Evolutionary conservation across 1,140 invertebrate species (phyloP).

Genomic region (Liolophura sinensis): DNA sequence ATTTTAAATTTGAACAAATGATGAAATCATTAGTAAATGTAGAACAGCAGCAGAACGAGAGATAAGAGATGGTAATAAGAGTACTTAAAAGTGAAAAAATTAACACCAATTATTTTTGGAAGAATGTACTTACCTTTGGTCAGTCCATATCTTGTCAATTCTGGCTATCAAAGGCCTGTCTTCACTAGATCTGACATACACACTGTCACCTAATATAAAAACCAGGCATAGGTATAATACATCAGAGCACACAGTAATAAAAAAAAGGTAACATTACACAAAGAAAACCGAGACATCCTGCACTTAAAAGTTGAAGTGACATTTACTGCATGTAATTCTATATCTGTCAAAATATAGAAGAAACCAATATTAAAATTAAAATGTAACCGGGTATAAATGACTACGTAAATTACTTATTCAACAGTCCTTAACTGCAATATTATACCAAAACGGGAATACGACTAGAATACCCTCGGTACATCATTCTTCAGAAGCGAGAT

Average conservation of each 20-base stretch:
- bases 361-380: too few relatives aligned
- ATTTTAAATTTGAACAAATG: too few relatives aligned
- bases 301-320: not conserved
- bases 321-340: not conserved
- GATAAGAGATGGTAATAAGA: too few relatives aligned
- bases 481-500: too few relatives aligned
- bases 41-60: too few relatives aligned
- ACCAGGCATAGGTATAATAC: not conserved
- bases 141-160: constrained; percentile 92
- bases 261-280: not conserved
- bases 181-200: constrained; percentile 71
- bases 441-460: too few relatives aligned
- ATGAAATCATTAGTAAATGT: not conserved
- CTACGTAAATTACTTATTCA: too few relatives aligned
- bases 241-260: not conserved
- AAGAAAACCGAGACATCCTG: constrained; percentile 10
- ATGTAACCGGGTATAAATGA: too few relatives aligned
- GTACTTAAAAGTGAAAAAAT: too few relatives aligned
- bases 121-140: constrained; percentile 63
- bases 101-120: not conserved
- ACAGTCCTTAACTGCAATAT: too few relatives aligned
- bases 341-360: not conserved
- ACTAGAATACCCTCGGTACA: too few relatives aligned
- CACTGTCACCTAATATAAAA: constrained; percentile 76
- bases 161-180: constrained; percentile 73